Evolutionary conservation across 2,797 vertebrate genomes (phyloP).

Genomic region (Thalassophryne amazonica): DNA sequence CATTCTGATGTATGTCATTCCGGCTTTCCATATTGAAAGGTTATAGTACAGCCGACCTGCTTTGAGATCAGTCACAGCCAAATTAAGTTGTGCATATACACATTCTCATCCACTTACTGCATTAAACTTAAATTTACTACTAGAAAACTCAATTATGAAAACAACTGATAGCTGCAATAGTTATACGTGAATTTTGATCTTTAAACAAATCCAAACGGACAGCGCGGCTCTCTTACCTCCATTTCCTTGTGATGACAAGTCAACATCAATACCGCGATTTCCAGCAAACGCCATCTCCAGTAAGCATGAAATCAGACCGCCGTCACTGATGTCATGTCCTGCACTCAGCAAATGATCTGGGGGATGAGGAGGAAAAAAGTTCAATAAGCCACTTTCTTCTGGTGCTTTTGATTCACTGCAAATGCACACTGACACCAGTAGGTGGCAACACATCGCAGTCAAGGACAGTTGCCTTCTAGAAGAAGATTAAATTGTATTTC

Average conservation of each 20-base stretch:
- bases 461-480: background rate
- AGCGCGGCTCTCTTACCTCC: slow-evolving; percentile 54
- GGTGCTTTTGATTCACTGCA: background rate
- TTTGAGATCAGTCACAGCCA: too few species aligned
- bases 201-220: background rate
- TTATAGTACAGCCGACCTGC: too few species aligned
- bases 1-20: too few species aligned
- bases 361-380: background rate
- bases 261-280: slow-evolving; percentile 84
- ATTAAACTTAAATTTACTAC: too few species aligned
- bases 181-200: too few species aligned
- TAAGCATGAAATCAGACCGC: slow-evolving; percentile 86
- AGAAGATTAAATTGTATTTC: background rate
- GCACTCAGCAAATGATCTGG: slow-evolving; percentile 82
- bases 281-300: slow-evolving; percentile 94
- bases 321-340: slow-evolving; percentile 92
- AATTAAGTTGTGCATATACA: too few species aligned
- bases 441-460: slow-evolving; percentile 11
- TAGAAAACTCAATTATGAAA: too few species aligned
- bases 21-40: too few species aligned
- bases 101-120: too few species aligned
- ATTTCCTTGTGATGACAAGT: slow-evolving; percentile 66
- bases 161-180: too few species aligned
- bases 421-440: slow-evolving; percentile 15
- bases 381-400: background rate